Percentiles rank a stretch among this genome's conserved stretches.
Evolutionary conservation across 2,797 vertebrate genomes (phyloP).

Genomic region (Cyclopterus lumpus): DNA sequence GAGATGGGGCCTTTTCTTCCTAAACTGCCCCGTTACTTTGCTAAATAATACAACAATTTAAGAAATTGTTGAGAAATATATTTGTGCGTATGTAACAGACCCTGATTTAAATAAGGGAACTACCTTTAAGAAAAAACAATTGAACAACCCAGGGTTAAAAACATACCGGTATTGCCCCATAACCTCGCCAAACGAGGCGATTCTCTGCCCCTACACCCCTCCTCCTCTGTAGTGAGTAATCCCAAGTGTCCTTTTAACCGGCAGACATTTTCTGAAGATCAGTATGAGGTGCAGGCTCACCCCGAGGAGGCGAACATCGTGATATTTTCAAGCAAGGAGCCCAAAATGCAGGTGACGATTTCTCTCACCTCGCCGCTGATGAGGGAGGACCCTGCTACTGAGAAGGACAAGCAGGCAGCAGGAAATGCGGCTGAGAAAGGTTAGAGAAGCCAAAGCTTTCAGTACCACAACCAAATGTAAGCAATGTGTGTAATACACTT

Average conservation of each 20-base stretch:
- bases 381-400: constrained; percentile 85
- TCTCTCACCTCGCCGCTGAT: constrained; percentile 90
- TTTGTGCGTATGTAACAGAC: neutral
- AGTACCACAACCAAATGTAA: constrained; percentile 78
- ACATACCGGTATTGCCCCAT: constrained; percentile 22
- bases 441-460: constrained; percentile 88
- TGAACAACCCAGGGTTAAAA: constrained; percentile 32
- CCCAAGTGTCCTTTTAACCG: constrained; percentile 87
- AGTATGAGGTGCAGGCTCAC: constrained; percentile 88
- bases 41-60: constrained; percentile 20
- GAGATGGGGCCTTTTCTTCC: constrained; percentile 71
- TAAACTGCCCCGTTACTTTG: constrained; percentile 30
- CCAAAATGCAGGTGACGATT: constrained; percentile 89
- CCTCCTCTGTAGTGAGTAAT: constrained; percentile 87
- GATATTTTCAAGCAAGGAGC: constrained; percentile 89
- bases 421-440: constrained; percentile 86
- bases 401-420: constrained; percentile 84
- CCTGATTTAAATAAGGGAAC: constrained; percentile 29
- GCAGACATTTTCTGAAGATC: constrained; percentile 89
- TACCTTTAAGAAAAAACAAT: constrained; percentile 14
- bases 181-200: constrained; percentile 34
- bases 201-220: constrained; percentile 60
- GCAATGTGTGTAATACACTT: constrained; percentile 75
- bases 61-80: constrained; percentile 9
- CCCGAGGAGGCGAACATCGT: constrained; percentile 86